Evolutionary conservation across 1,140 invertebrate species (phyloP).

Genomic region (Drosophila melanica): DNA sequence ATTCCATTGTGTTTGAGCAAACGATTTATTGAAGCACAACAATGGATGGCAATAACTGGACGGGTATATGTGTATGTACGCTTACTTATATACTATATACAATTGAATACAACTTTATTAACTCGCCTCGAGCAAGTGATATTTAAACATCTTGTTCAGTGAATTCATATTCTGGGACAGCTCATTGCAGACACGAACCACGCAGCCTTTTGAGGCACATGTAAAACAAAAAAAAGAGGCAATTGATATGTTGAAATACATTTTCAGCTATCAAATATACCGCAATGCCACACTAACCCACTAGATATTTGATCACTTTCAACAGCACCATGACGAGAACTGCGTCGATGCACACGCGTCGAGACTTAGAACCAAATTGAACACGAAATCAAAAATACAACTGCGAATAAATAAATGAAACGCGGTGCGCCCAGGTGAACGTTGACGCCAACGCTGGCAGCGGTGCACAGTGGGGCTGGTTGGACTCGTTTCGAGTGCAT

Average conservation of each 20-base stretch:
- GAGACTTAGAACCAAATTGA: slow-evolving; percentile 82
- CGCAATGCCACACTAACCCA: slow-evolving; percentile 61
- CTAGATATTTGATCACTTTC: slow-evolving; percentile 77
- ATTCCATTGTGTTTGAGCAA: not conserved
- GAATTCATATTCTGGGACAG: slow-evolving; percentile 75
- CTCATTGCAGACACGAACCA: slow-evolving; percentile 68
- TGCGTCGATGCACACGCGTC: slow-evolving; percentile 70
- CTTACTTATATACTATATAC: slow-evolving; percentile 1
- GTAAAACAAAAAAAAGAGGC: slow-evolving; percentile 27
- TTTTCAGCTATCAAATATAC: not conserved
- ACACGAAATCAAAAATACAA: slow-evolving; percentile 61
- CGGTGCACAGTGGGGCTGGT: slow-evolving; percentile 52
- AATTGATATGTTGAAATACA: not conserved
- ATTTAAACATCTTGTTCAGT: slow-evolving; percentile 75
- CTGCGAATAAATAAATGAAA: slow-evolving; percentile 72
- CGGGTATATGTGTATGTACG: slow-evolving; percentile 23
- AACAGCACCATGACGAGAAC: slow-evolving; percentile 72
- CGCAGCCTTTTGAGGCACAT: slow-evolving; percentile 51
- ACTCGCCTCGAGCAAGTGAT: slow-evolving; percentile 65
- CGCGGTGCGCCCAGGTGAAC: slow-evolving; percentile 44
- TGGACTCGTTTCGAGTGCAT: not conserved
- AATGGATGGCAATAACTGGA: slow-evolving; percentile 9
- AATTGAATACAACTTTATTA: slow-evolving; percentile 27
- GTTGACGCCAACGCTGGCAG: slow-evolving; percentile 21
- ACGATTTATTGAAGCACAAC: slow-evolving; percentile 57